A percentile compares a stretch with the other conserved stretches of the same genome.
phyloP scores from a whole-genome alignment of 1,140 invertebrate genomes.

The Drosophila navojoa region DNA sequence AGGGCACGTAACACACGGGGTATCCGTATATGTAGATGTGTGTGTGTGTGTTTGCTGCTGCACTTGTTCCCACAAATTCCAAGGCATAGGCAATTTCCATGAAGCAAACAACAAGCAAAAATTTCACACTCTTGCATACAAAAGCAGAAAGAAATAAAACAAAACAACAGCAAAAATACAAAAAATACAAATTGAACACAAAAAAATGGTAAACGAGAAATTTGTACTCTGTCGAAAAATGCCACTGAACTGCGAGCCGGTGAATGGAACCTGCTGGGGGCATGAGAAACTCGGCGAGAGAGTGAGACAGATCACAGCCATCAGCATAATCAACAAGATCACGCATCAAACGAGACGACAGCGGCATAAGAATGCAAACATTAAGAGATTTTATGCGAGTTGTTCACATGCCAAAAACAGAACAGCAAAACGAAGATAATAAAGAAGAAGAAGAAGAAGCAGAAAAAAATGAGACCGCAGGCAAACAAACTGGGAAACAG shows the following conservation, averaged over 20 bases:
- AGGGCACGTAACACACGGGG: constrained; percentile 61
- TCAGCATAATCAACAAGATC: constrained; percentile 82
- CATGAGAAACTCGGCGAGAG: constrained; percentile 48
- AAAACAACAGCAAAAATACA: constrained; percentile 9
- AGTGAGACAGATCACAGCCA: constrained; percentile 51
- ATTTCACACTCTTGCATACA: constrained; percentile 73
- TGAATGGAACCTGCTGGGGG: constrained; percentile 51
- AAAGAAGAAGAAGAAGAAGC: constrained; percentile 8
- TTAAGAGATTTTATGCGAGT: constrained; percentile 81
- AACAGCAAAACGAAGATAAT: constrained; percentile 10
- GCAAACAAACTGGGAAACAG: constrained; percentile 62
- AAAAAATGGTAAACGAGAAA: constrained; percentile 50
- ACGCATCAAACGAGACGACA: constrained; percentile 81
- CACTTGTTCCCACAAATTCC: constrained; percentile 82
- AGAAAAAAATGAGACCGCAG: constrained; percentile 35
- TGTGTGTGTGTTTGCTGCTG: constrained; percentile 36
- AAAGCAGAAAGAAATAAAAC: constrained; percentile 36
- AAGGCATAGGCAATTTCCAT: constrained; percentile 78
- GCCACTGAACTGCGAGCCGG: constrained; percentile 47
- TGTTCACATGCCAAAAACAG: constrained; percentile 76
- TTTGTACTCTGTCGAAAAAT: constrained; percentile 54
- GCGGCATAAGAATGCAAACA: constrained; percentile 81
- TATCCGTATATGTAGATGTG: neutral
- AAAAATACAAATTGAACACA: constrained; percentile 6
- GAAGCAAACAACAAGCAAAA: constrained; percentile 67